A percentile compares a stretch with the other conserved stretches of the same genome.
Conservation (phyloP, 2,797 vertebrate genomes). For the Anguilla anguilla region DNA sequence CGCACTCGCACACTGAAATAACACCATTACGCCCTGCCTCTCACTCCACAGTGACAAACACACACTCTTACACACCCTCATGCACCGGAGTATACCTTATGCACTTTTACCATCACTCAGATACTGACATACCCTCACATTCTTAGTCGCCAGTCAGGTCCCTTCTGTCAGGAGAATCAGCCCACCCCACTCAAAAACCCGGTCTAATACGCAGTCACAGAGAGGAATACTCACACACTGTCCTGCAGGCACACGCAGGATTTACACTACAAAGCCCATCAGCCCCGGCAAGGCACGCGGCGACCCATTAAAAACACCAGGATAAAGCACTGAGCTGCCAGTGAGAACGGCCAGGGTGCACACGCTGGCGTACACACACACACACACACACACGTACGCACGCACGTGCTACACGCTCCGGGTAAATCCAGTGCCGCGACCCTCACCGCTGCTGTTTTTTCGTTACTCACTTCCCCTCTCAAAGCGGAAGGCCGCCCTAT, state of each 20-base stretch:
- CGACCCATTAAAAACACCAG: conserved; percentile 32
- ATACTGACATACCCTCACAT: background rate
- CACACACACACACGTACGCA: background rate
- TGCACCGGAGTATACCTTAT: background rate
- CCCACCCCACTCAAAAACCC: background rate
- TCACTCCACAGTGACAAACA: background rate
- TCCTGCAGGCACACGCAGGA: conserved; percentile 15
- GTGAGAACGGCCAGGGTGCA: conserved; percentile 14
- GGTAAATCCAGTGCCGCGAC: too few species aligned
- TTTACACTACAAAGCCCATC: conserved; percentile 38
- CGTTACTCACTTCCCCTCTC: conserved; percentile 67
- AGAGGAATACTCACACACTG: background rate
- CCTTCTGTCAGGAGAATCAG: conserved; percentile 5
- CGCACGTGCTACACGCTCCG: too few species aligned
- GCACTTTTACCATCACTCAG: background rate
- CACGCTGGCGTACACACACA: background rate
- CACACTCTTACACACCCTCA: background rate
- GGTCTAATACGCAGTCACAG: background rate
- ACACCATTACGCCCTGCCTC: background rate
- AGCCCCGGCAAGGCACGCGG: conserved; percentile 10
- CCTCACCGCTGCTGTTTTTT: background rate
- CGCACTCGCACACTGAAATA: background rate
- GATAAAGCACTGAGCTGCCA: conserved; percentile 12
- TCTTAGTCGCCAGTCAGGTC: background rate
- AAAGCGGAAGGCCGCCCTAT: conserved; percentile 67